Evolutionary conservation across 2,888 invertebrate genomes (phyloP), one percentile per base, ranked within the genome.

Genomic region (Conops quadrifasciatus): DNA sequence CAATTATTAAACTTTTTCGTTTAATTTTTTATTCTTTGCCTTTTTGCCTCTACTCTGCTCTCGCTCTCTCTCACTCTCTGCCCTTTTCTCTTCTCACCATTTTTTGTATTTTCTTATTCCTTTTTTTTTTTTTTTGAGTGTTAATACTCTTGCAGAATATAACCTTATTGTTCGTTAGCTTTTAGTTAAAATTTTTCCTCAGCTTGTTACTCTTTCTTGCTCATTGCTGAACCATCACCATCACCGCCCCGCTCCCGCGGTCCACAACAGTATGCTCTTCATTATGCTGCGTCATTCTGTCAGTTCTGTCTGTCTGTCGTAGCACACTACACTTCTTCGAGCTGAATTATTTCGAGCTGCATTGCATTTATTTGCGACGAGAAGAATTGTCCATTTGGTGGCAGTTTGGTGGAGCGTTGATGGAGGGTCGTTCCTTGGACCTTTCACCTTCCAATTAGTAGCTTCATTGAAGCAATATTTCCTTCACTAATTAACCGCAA

Each of bases 401-500:
- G n/a, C n/a, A n/a, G n/a, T n/a, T n/a, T n/a, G n/a, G n/a, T n/a
- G n/a, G n/a, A n/a, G n/a, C n/a, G n/a, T n/a, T n/a, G n/a, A n/a
- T n/a, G n/a, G n/a, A n/a, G n/a, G n/a, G 15, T 66, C 26, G 66
- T 70, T 53, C 49, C 19, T 19, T 47, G 62, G 36, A 36, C 36
- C 36, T 36, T 36, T 36, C 36, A 5, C 49, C n/a, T 58, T 28
- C 26, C 16, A 2, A 15, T 7, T 5, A 58, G 15, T 28, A 79
- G 77, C 77, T 75, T 62, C 73, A 73, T 71, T 72, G 67, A 49
- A 74, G 70, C 74, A 72, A 67, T 75, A 66, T 74, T 71, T 72
- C 56, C 58, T 49, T 73, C 74, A 58, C 80, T 80, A 81, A 81
- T 82, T 81, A 79, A 79, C 80, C 80, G 74, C 78, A 78, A 78